Base-by-base conservation (phyloP, 1,140 invertebrate species). In the Callitettix versicolor region DNA sequence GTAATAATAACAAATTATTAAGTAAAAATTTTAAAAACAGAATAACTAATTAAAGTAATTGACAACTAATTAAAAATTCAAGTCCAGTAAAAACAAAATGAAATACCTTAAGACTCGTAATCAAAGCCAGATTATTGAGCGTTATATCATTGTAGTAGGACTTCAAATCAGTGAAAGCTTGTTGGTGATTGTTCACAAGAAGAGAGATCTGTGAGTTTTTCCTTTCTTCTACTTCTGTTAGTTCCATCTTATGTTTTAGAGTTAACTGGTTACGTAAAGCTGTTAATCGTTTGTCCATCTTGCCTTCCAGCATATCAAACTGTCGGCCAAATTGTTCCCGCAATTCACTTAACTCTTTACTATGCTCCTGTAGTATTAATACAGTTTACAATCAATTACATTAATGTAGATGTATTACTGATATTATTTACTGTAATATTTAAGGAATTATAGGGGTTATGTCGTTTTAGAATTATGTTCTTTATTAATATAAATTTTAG, bases 131-230 rank as follows among this genome's bases (percentile, higher is more conserved):
- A 69, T 95, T 95, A 67, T 95, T 95, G 1, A 92, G 69, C 1
- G 88, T 91, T 38, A 95, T 92, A 61, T 95, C 89, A 64, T 93
- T 94, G 62, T 94, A 96, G 72, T 94, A 95, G 67, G 86, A 87
- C 70, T 93, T 95, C 65, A 95, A 84, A 66, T 94, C 86, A 41
- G 79, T 76, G 66, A 93, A 91, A 1, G 86, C 83, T 62, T 82
- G 81, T 57, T 92, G 87, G 66, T 95, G 90, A 61, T 86, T 82
- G 57, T 81, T 80, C 57, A 88, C 86, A 47, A 95, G 67, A 17
- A 83, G 81, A 14, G 81, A 79, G 14, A 94, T 80, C 67, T 94
- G 88, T 50, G 80, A 79, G 68, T 93, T 93, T 69, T 94, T 95
- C 43, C 88, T 76, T 64, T 94, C 88, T 66, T 95, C 90, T 7